A percentile compares a stretch with the other conserved stretches of the same genome.
These are phyloP conservation scores for Elysia crispata DNA, from an alignment of 2,888 invertebrate genomes.

Conservation along the genomic window DNA sequence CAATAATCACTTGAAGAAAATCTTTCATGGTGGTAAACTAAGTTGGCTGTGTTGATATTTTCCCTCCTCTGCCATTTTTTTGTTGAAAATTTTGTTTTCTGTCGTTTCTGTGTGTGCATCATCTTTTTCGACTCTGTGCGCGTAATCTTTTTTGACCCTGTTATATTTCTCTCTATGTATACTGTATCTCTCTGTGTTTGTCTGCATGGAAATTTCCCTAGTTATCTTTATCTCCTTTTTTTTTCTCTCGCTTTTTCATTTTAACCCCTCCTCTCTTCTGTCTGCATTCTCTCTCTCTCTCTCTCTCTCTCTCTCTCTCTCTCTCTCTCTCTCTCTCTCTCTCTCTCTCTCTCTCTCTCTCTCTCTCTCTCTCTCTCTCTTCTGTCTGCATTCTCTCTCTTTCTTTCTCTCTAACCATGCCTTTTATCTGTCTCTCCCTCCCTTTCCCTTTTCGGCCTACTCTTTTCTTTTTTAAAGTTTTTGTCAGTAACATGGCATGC, in stretches of 20 bases:
- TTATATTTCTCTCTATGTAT: conserved; percentile 15
- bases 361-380: not conserved
- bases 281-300: conserved; percentile 21
- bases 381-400: conserved; percentile 37
- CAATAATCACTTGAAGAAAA: too few relatives aligned
- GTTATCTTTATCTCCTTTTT: too few relatives aligned
- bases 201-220: too few relatives aligned
- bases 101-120: not conserved
- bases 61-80: not conserved
- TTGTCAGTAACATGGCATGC: too few relatives aligned
- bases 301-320: not conserved
- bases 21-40: too few relatives aligned
- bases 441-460: not conserved
- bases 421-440: conserved; percentile 44
- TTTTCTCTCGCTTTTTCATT: not conserved
- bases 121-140: not conserved
- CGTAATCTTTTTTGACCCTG: conserved; percentile 6
- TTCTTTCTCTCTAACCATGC: conserved; percentile 40
- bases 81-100: too few relatives aligned
- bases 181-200: not conserved
- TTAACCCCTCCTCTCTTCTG: conserved; percentile 15
- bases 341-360: conserved; percentile 23
- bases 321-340: conserved; percentile 4
- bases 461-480: too few relatives aligned
- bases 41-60: not conserved